phyloP scores from a whole-genome alignment of 2,797 vertebrate genomes.

The Danio tinwini region DNA sequence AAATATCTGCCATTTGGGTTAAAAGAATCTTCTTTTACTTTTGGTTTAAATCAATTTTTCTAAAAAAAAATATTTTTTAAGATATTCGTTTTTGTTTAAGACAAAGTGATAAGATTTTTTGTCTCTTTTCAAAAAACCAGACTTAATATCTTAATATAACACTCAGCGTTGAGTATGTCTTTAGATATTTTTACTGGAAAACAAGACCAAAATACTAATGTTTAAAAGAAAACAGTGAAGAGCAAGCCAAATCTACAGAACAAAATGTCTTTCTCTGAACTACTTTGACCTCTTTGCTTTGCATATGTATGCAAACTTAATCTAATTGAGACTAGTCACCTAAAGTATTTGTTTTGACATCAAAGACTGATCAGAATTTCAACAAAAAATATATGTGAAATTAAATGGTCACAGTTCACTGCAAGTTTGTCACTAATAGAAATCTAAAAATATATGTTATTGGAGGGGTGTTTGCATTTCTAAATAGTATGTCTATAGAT shows the following conservation, averaged over 20 bases:
- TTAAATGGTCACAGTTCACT: not conserved
- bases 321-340: not conserved
- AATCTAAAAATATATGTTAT: not conserved
- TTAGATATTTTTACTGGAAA: not conserved
- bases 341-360: not conserved
- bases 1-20: not conserved
- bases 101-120: too few relatives aligned
- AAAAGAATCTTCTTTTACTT: not conserved
- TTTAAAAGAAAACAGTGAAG: not conserved
- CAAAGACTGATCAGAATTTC: conserved; percentile 14
- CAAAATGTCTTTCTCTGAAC: not conserved
- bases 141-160: too few relatives aligned
- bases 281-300: not conserved
- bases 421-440: not conserved
- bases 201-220: not conserved
- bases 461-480: not conserved
- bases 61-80: not conserved
- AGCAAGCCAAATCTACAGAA: not conserved
- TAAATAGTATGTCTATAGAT: not conserved
- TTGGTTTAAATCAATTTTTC: not conserved
- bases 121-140: too few relatives aligned
- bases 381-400: conserved; percentile 9
- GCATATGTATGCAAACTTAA: not conserved
- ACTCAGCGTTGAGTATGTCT: too few relatives aligned
- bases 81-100: not conserved